These are phyloP conservation scores for Arnoldichthys spilopterus DNA, from an alignment of 2,797 vertebrate genomes.

Conservation along the genomic window DNA sequence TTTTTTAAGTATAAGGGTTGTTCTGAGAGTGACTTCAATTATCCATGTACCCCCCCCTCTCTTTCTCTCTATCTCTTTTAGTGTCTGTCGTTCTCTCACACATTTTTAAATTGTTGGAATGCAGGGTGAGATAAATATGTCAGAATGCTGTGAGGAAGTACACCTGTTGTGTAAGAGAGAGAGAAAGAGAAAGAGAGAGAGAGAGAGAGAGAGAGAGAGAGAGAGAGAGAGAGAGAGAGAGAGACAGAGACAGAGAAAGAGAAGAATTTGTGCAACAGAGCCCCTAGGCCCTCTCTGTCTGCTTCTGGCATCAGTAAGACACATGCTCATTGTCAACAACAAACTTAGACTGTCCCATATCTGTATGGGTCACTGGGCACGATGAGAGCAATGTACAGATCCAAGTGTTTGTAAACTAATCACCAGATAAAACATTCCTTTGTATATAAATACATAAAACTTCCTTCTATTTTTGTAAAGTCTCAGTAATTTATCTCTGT, in stretches of 20 bases:
- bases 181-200: conserved; percentile 7
- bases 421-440: neutral
- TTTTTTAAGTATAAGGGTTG: too few relatives aligned
- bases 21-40: neutral
- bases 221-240: neutral
- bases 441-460: too few relatives aligned
- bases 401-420: conserved; percentile 8
- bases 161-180: conserved; percentile 38
- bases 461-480: too few relatives aligned
- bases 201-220: neutral
- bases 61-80: neutral
- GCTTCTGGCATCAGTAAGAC: conserved; percentile 17
- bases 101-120: conserved; percentile 39
- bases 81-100: neutral
- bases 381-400: conserved; percentile 2
- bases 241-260: conserved; percentile 16
- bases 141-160: conserved; percentile 41
- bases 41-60: neutral
- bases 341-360: conserved; percentile 31
- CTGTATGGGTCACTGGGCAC: conserved; percentile 12
- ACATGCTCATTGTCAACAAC: conserved; percentile 41
- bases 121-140: conserved; percentile 36
- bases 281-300: neutral
- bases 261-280: conserved; percentile 4
- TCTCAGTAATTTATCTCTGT: too few relatives aligned